Evolutionary conservation across 2,113 vertebrate species (phyloP).

Genomic region (Sardina pilchardus): DNA sequence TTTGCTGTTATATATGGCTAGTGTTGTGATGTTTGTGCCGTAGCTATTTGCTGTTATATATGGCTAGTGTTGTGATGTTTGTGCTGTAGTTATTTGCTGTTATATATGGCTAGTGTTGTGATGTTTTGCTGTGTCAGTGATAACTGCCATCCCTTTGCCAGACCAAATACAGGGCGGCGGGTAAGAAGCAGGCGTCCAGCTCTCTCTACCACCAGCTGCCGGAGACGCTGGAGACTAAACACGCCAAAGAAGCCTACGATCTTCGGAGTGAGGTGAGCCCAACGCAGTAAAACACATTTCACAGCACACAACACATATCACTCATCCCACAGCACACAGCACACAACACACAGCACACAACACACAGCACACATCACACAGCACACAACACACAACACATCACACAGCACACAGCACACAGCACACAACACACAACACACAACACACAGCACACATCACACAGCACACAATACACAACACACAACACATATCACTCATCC

Average conservation of each 20-base stretch:
- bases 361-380: too few species aligned
- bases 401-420: neutral
- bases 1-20: neutral
- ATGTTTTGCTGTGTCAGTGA: neutral
- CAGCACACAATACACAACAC: too few species aligned
- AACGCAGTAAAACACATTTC: neutral
- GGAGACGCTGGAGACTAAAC: slow-evolving; percentile 79
- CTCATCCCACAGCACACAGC: too few species aligned
- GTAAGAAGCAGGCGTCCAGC: slow-evolving; percentile 70
- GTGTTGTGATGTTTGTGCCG: neutral
- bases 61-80: neutral
- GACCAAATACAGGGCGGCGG: slow-evolving; percentile 78
- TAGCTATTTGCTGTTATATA: neutral
- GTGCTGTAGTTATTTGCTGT: neutral
- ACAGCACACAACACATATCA: neutral
- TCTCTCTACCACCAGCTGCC: slow-evolving; percentile 79
- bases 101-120: neutral
- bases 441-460: too few species aligned
- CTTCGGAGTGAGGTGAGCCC: slow-evolving; percentile 78
- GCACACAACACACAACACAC: too few species aligned
- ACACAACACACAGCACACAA: too few species aligned
- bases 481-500: too few species aligned
- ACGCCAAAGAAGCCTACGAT: slow-evolving; percentile 75
- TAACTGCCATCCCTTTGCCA: slow-evolving; percentile 39
- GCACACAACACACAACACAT: too few species aligned